phyloP scores from a whole-genome alignment of 2,113 vertebrate genomes.

The Calonectris borealis region DNA sequence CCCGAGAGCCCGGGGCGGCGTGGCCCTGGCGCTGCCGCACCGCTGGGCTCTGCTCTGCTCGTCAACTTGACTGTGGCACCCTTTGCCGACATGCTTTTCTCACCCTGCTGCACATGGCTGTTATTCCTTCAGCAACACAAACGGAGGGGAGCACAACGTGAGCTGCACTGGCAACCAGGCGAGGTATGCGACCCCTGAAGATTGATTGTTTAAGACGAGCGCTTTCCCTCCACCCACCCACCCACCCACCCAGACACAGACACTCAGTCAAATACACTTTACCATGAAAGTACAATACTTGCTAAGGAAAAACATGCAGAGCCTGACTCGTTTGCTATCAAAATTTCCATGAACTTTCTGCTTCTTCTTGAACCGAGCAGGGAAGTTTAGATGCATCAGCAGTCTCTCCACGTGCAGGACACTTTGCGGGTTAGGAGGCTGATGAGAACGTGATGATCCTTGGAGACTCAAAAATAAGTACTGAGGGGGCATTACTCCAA shows the following conservation, averaged over 20 bases:
- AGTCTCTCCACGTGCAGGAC: neutral
- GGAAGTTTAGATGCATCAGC: neutral
- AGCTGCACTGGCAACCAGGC: neutral
- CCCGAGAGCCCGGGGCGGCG: accelerated
- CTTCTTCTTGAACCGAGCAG: neutral
- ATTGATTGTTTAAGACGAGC: neutral
- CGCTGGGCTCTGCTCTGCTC: neutral
- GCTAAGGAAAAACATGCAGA: neutral
- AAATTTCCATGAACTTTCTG: neutral
- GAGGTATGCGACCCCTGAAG: neutral
- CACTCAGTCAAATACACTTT: neutral
- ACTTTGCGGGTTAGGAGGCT: neutral
- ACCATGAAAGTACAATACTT: neutral
- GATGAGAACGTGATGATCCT: neutral
- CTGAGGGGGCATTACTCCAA: neutral
- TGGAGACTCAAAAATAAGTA: neutral
- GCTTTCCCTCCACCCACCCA: neutral
- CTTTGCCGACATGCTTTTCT: neutral
- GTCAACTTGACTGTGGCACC: neutral
- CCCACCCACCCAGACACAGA: neutral
- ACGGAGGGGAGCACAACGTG: neutral
- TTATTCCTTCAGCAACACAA: neutral
- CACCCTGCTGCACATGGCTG: neutral
- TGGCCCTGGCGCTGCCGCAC: neutral
- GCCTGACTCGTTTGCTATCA: neutral